Conservation (phyloP, 2,113 vertebrate species). For the Dendropsophus ebraccatus region DNA sequence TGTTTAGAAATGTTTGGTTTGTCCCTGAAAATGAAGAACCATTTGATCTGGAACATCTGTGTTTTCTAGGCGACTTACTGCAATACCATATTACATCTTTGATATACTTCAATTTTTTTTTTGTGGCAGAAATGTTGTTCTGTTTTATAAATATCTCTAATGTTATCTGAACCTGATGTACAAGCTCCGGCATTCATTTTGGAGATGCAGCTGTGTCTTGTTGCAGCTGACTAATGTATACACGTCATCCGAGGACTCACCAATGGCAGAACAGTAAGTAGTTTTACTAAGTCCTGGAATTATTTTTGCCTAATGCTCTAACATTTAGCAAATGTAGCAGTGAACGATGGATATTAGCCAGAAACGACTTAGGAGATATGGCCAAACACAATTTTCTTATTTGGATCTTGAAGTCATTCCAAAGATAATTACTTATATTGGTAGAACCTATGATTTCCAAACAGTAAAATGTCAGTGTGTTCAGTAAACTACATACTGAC, state of each 20-base stretch:
- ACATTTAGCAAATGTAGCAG: background rate
- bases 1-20: slow-evolving; percentile 47
- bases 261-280: background rate
- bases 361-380: background rate
- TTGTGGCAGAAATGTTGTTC: background rate
- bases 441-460: background rate
- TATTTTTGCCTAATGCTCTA: background rate
- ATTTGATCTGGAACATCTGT: slow-evolving; percentile 37
- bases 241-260: slow-evolving; percentile 11
- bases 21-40: slow-evolving; percentile 16
- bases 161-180: slow-evolving; percentile 25
- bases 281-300: background rate
- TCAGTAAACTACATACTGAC: background rate
- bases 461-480: background rate
- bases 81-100: background rate
- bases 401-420: background rate
- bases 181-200: background rate
- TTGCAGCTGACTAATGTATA: background rate
- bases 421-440: background rate
- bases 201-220: slow-evolving; percentile 20
- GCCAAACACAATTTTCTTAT: background rate
- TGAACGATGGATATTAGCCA: background rate
- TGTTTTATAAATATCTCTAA: background rate
- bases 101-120: background rate
- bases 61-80: background rate